These are phyloP conservation scores for Urophycis tenuis DNA, from an alignment of 2,797 vertebrate genomes.

Conservation along the genomic window DNA sequence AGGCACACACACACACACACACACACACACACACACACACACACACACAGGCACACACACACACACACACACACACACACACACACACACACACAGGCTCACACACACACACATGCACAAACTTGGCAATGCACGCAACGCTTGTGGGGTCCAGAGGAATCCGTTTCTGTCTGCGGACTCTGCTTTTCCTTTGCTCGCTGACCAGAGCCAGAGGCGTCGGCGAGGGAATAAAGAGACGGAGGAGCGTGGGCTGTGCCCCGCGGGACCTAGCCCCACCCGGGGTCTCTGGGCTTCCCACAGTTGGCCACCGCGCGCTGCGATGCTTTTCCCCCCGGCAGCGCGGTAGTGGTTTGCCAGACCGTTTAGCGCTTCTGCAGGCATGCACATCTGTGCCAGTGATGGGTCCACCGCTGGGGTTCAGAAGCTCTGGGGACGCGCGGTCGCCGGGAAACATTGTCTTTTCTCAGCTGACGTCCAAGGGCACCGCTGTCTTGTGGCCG, in stretches of 20 bases:
- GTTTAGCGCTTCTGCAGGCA: not conserved
- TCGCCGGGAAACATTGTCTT: not conserved
- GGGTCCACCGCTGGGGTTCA: not conserved
- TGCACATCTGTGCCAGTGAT: conserved; percentile 7
- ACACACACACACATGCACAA: not conserved
- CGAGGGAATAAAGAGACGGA: conserved; percentile 41
- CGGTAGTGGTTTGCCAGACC: conserved; percentile 32
- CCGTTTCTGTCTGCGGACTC: conserved; percentile 3
- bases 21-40: not conserved
- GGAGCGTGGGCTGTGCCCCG: conserved; percentile 17
- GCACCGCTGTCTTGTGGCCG: conserved; percentile 1
- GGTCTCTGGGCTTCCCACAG: conserved; percentile 26
- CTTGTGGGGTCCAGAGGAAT: conserved; percentile 13
- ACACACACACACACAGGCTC: not conserved
- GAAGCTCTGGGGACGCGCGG: not conserved
- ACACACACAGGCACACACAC: not conserved
- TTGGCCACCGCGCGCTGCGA: conserved; percentile 28
- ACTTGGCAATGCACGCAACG: not conserved
- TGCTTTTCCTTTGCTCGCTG: not conserved
- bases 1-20: not conserved
- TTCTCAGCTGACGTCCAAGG: not conserved
- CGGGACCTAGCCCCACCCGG: conserved; percentile 15
- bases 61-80: not conserved
- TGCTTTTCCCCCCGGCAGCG: conserved; percentile 25
- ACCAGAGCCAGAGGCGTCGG: conserved; percentile 36